These are phyloP conservation scores for Zoanthus sociatus DNA, from an alignment of 92 coral and sea anemone genomes.

Conservation along the genomic window DNA sequence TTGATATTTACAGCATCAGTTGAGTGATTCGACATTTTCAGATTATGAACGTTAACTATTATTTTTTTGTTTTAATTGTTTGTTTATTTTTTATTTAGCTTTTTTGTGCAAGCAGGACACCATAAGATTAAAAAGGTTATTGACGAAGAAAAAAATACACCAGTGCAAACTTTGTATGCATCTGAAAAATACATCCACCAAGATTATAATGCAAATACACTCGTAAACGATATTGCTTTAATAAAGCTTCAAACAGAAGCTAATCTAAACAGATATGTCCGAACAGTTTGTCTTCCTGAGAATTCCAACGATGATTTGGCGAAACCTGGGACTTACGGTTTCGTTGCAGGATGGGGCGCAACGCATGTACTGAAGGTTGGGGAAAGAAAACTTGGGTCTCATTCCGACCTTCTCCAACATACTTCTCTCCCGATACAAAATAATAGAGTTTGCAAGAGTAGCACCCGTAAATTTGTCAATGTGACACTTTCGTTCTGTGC, in stretches of 20 bases:
- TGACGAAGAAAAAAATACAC: slow-evolving; percentile 25
- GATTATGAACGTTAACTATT: no score
- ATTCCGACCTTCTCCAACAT: slow-evolving; percentile 66
- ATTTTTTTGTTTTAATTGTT: background rate
- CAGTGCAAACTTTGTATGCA: slow-evolving; percentile 37
- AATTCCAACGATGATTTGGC: slow-evolving; percentile 47
- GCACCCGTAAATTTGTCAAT: slow-evolving; percentile 31
- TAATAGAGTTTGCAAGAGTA: slow-evolving; percentile 47
- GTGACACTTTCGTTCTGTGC: slow-evolving; percentile 70
- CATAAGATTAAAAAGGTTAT: background rate
- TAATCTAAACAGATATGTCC: slow-evolving; percentile 49
- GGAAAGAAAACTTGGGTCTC: background rate
- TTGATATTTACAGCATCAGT: no score
- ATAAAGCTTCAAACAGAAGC: slow-evolving; percentile 44
- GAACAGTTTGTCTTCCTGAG: slow-evolving; percentile 66
- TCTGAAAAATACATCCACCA: slow-evolving; percentile 59
- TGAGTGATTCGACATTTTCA: background rate
- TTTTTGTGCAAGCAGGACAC: slow-evolving; percentile 61
- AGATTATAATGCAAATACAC: slow-evolving; percentile 1
- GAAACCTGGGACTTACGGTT: slow-evolving; percentile 38
- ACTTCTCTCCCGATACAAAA: slow-evolving; percentile 66
- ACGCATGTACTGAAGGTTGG: slow-evolving; percentile 11
- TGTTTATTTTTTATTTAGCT: slow-evolving; percentile 31
- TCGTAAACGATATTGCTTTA: slow-evolving; percentile 65
- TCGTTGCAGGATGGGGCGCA: slow-evolving; percentile 77